Conservation (phyloP, 53 echinoderm and acorn worm species). For the Antedon mediterranea region DNA sequence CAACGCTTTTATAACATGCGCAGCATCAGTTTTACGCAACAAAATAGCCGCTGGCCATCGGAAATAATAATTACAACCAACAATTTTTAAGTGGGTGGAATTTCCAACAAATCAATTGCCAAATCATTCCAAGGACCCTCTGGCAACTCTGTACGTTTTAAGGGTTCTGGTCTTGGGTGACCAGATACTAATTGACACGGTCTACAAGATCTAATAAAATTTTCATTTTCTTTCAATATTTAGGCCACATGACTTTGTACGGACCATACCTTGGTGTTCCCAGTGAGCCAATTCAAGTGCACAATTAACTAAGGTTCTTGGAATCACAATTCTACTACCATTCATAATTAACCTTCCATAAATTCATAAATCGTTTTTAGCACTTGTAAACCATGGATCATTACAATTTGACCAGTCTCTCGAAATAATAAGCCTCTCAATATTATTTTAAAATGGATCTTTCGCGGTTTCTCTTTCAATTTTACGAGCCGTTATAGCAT, state of each 20-base stretch:
- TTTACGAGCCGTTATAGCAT: slow-evolving; percentile 1
- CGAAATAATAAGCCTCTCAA: not conserved
- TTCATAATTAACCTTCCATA: not conserved
- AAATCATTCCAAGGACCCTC: not conserved
- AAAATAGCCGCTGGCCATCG: not conserved
- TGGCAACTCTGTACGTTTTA: not conserved
- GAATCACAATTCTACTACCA: not conserved
- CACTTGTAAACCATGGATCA: no score
- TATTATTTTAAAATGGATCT: not conserved
- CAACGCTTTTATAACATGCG: not conserved
- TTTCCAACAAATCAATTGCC: not conserved
- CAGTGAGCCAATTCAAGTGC: not conserved
- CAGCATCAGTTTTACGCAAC: not conserved
- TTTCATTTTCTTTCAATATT: not conserved
- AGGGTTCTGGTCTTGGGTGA: not conserved
- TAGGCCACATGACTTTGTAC: not conserved
- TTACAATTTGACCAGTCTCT: no score
- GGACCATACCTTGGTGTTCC: not conserved
- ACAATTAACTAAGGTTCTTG: not conserved
- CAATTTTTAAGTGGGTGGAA: not conserved
- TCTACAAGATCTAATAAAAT: not conserved
- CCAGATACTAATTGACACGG: not conserved
- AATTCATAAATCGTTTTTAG: no score
- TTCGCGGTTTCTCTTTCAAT: not conserved
- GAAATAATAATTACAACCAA: not conserved